Evolutionary conservation across 2,113 vertebrate genomes (phyloP).

Genomic region (Emberiza fucata): DNA sequence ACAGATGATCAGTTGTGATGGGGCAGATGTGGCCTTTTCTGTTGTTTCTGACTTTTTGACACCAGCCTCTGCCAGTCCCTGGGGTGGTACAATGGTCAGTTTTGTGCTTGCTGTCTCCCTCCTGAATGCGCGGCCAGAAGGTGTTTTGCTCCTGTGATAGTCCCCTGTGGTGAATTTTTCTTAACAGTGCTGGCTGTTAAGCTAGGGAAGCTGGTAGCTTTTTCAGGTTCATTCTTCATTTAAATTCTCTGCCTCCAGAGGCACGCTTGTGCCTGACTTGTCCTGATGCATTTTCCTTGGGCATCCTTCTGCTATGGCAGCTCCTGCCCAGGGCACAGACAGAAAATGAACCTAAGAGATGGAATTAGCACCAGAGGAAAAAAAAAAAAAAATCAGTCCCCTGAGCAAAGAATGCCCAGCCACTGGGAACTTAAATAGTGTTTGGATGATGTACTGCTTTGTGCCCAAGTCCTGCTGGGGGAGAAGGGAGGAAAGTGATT

Average conservation of each 20-base stretch:
- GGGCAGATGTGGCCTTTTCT: neutral
- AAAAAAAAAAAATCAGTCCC: neutral
- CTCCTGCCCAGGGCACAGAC: neutral
- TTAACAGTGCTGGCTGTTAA: neutral
- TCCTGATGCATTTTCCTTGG: neutral
- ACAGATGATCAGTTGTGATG: neutral
- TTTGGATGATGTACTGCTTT: neutral
- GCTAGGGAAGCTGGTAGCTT: neutral
- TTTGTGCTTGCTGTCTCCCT: neutral
- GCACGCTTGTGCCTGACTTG: neutral
- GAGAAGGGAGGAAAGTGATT: neutral
- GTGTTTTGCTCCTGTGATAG: neutral
- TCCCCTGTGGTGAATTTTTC: neutral
- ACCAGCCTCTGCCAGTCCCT: neutral
- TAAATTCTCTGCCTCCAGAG: neutral
- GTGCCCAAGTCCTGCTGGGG: neutral
- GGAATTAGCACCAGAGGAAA: neutral
- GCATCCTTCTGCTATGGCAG: neutral
- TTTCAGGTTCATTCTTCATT: conserved; percentile 33
- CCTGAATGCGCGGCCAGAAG: neutral
- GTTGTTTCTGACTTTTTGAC: neutral
- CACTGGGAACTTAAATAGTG: neutral
- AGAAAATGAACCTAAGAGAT: neutral
- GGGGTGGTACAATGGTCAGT: neutral
- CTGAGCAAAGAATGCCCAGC: neutral